A percentile compares a stretch with the other conserved stretches of the same genome.
phyloP scores from a whole-genome alignment of 2,888 invertebrate genomes.

The Lasioglossum marginatum region DNA sequence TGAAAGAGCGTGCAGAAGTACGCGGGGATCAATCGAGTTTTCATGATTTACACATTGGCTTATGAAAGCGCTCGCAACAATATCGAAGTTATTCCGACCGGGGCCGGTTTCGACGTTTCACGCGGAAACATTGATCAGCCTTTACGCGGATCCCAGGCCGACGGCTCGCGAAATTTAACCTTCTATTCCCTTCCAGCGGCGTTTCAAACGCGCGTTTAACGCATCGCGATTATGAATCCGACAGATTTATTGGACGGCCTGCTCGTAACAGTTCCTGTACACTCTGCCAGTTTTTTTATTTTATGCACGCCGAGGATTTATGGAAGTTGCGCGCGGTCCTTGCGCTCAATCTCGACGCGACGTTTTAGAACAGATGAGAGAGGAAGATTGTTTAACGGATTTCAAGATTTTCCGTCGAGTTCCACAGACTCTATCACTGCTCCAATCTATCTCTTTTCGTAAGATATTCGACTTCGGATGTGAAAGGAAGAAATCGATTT shows the following conservation, averaged over 20 bases:
- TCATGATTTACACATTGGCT: conserved; percentile 65
- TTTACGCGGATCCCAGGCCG: conserved; percentile 40
- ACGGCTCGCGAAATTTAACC: conserved; percentile 26
- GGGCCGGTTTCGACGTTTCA: conserved; percentile 19
- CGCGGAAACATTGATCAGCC: conserved; percentile 54
- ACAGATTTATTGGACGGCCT: conserved; percentile 19
- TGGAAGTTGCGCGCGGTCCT: background rate
- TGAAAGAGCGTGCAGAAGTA: conserved; percentile 53
- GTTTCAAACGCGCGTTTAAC: conserved; percentile 23
- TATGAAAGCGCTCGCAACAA: conserved; percentile 61
- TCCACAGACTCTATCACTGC: background rate
- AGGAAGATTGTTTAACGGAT: background rate
- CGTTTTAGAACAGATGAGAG: background rate
- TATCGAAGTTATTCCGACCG: conserved; percentile 56
- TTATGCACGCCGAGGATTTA: background rate
- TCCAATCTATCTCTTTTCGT: background rate
- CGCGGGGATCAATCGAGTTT: conserved; percentile 65
- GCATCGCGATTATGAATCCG: conserved; percentile 24
- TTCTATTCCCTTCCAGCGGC: background rate
- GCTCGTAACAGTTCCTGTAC: background rate
- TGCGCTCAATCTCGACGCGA: background rate
- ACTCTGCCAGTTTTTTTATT: background rate
- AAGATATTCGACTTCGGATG: too few species aligned
- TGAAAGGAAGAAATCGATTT: too few species aligned
- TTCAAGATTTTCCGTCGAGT: background rate